Conservation (phyloP, 2,113 vertebrate species). For the Natator depressus region DNA sequence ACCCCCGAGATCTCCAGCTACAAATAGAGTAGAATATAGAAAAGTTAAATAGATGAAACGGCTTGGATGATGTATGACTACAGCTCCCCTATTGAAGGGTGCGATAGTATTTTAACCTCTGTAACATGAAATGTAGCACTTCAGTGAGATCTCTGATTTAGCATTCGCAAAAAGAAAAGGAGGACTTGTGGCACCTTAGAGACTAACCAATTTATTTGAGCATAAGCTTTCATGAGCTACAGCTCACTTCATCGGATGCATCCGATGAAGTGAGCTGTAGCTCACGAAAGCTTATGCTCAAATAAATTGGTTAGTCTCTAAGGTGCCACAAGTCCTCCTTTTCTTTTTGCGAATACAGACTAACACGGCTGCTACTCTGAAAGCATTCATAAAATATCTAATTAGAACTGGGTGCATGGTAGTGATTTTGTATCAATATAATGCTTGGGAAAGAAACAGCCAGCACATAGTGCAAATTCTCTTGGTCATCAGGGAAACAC, state of each 20-base stretch:
- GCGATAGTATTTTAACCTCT: conserved; percentile 26
- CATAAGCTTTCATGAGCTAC: too few relatives aligned
- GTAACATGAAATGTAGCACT: not conserved
- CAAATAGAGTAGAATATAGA: conserved; percentile 55
- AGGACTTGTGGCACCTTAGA: too few relatives aligned
- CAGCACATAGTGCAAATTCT: conserved; percentile 49
- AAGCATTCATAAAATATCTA: conserved; percentile 4
- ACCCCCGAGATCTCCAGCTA: conserved; percentile 57
- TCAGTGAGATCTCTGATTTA: not conserved
- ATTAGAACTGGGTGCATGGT: conserved; percentile 2
- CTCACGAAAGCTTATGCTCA: too few relatives aligned
- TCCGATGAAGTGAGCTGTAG: too few relatives aligned
- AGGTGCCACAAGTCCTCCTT: too few relatives aligned
- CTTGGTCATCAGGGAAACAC: conserved; percentile 35
- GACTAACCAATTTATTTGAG: too few relatives aligned
- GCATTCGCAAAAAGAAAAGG: not conserved
- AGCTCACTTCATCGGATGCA: too few relatives aligned
- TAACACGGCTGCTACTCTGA: too few relatives aligned
- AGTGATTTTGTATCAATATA: conserved; percentile 34
- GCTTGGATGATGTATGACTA: conserved; percentile 12
- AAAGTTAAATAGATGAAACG: conserved; percentile 42
- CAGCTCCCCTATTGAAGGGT: not conserved
- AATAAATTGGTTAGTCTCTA: too few relatives aligned
- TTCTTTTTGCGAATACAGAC: too few relatives aligned
- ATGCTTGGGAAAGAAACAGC: conserved; percentile 49